phyloP scores from a whole-genome alignment of 2,797 vertebrate species.

The Malacoraja senta region DNA sequence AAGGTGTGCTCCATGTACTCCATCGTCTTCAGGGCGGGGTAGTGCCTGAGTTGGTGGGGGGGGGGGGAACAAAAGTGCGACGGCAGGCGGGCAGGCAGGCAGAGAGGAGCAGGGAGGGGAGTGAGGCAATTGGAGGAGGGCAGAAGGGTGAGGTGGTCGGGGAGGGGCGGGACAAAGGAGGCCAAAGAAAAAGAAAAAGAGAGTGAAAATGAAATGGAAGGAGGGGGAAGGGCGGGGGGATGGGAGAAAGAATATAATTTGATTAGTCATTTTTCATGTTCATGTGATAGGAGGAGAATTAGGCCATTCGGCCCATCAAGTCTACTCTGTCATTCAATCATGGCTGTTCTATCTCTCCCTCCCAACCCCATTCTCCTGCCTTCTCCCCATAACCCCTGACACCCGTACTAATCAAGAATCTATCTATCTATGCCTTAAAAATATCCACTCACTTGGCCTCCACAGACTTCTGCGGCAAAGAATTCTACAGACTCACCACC shows the following conservation, averaged over 20 bases:
- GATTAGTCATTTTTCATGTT: neutral
- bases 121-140: neutral
- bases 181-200: neutral
- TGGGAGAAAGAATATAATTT: neutral
- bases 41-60: conserved; percentile 64
- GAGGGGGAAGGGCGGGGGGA: neutral
- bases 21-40: conserved; percentile 83
- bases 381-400: too few species aligned
- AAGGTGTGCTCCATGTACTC: conserved; percentile 83
- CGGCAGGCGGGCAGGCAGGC: neutral
- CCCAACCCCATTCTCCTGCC: too few species aligned
- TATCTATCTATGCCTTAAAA: too few species aligned
- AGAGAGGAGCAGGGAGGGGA: neutral
- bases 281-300: too few species aligned
- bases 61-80: neutral
- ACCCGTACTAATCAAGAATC: too few species aligned
- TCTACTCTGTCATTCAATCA: too few species aligned
- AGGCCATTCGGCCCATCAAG: too few species aligned
- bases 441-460: too few species aligned
- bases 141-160: neutral
- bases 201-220: neutral
- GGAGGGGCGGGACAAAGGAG: too few species aligned
- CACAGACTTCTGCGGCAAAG: too few species aligned
- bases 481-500: too few species aligned
- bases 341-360: too few species aligned